A percentile compares a stretch with the other conserved stretches of the same genome.
Evolutionary conservation across 2,797 vertebrate genomes (phyloP).

Genomic region (Hipposideros larvatus): DNA sequence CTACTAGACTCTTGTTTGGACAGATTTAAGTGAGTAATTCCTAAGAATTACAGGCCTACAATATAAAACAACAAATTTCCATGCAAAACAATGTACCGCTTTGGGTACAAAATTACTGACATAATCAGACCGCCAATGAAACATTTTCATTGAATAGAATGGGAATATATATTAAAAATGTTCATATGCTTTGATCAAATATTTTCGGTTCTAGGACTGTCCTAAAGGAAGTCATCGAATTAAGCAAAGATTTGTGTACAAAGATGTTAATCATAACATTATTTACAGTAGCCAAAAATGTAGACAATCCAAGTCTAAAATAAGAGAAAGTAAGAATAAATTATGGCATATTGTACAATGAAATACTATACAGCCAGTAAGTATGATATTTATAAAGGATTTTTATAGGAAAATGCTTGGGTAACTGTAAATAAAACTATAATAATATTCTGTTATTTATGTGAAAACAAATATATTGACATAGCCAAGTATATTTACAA

Average conservation of each 20-base stretch:
- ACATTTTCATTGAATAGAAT: background rate
- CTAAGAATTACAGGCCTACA: no score
- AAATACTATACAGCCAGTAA: background rate
- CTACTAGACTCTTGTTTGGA: no score
- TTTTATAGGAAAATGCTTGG: background rate
- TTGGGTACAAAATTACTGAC: no score
- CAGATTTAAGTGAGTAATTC: no score
- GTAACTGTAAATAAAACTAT: background rate
- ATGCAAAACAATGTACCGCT: no score
- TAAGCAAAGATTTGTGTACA: background rate
- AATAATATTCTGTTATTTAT: background rate
- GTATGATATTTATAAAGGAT: background rate
- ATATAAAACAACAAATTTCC: no score
- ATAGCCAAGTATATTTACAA: background rate
- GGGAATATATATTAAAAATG: background rate
- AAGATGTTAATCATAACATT: background rate
- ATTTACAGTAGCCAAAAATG: background rate
- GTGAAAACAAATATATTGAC: background rate
- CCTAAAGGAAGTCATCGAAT: background rate
- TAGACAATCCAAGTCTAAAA: background rate
- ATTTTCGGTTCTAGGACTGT: background rate
- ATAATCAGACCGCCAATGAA: no score
- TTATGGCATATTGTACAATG: background rate
- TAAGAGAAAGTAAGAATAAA: conserved; percentile 16
- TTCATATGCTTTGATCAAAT: background rate